A percentile compares a stretch with the other conserved stretches of the same genome.
These are phyloP conservation scores for Parapristionchus giblindavisi DNA, from an alignment of 2,888 invertebrate species.

Conservation along the genomic window DNA sequence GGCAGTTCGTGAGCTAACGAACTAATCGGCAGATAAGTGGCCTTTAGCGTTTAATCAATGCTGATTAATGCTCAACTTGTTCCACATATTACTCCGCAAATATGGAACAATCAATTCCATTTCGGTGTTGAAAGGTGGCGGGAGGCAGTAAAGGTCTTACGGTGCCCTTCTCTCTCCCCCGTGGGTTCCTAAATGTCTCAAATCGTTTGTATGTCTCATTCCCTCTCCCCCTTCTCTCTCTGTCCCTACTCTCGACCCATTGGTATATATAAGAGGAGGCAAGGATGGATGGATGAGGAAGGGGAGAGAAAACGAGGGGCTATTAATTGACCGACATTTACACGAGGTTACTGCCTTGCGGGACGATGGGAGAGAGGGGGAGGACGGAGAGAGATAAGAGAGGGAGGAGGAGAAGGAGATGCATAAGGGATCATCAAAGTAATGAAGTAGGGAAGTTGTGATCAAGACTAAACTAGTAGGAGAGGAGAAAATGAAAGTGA, in stretches of 20 bases:
- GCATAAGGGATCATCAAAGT: too few relatives aligned
- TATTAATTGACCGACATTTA: slow-evolving; percentile 38
- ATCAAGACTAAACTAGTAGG: too few relatives aligned
- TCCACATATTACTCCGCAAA: too few relatives aligned
- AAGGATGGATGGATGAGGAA: not conserved
- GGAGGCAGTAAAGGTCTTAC: too few relatives aligned
- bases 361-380: not conserved
- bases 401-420: not conserved
- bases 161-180: too few relatives aligned
- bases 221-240: slow-evolving; percentile 15
- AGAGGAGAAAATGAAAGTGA: not conserved
- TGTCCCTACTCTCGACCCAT: not conserved
- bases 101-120: too few relatives aligned
- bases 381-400: not conserved
- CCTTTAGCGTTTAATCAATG: too few relatives aligned
- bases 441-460: too few relatives aligned
- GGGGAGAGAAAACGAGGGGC: slow-evolving; percentile 29
- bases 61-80: too few relatives aligned
- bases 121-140: too few relatives aligned
- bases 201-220: not conserved
- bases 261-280: not conserved
- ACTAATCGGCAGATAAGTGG: too few relatives aligned
- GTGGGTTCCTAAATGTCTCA: not conserved
- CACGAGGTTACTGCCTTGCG: slow-evolving; percentile 28
- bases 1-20: too few relatives aligned